A percentile compares a stretch with the other conserved stretches of the same genome.
phyloP scores from a whole-genome alignment of 2,888 invertebrate species.

The Caradrina kadenii region DNA sequence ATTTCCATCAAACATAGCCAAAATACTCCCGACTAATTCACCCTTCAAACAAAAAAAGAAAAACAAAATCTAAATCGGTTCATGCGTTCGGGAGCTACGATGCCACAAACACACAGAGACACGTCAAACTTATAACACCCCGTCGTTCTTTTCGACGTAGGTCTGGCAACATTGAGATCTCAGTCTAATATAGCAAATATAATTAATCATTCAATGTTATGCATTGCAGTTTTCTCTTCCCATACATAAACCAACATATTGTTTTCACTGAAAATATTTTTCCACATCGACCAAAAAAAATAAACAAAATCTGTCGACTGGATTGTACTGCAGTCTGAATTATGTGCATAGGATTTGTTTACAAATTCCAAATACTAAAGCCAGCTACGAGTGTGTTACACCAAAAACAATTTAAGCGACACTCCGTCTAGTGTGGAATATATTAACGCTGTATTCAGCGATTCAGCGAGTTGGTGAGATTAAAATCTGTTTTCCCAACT shows the following conservation, averaged over 20 bases:
- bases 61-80: too few species aligned
- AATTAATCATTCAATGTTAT: too few species aligned
- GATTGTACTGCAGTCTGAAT: slow-evolving; percentile 8
- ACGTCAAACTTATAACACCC: too few species aligned
- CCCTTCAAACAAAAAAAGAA: too few species aligned
- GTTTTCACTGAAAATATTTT: not conserved
- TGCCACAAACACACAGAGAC: too few species aligned
- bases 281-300: not conserved
- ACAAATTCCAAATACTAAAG: slow-evolving; percentile 31
- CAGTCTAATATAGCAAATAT: not conserved
- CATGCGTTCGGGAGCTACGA: too few species aligned
- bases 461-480: slow-evolving; percentile 50
- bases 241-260: not conserved
- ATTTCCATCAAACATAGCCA: too few species aligned
- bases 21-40: too few species aligned
- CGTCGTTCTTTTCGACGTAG: too few species aligned
- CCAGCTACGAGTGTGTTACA: slow-evolving; percentile 12
- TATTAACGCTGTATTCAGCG: slow-evolving; percentile 47
- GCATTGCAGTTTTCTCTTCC: too few species aligned
- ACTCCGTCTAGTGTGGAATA: slow-evolving; percentile 39
- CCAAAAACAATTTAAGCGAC: slow-evolving; percentile 37
- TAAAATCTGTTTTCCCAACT: slow-evolving; percentile 55
- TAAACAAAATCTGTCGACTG: not conserved
- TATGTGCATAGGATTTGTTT: slow-evolving; percentile 27
- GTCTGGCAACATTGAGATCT: not conserved